phyloP scores from a whole-genome alignment of 2,797 vertebrate species.

The Cryptoprocta ferox region DNA sequence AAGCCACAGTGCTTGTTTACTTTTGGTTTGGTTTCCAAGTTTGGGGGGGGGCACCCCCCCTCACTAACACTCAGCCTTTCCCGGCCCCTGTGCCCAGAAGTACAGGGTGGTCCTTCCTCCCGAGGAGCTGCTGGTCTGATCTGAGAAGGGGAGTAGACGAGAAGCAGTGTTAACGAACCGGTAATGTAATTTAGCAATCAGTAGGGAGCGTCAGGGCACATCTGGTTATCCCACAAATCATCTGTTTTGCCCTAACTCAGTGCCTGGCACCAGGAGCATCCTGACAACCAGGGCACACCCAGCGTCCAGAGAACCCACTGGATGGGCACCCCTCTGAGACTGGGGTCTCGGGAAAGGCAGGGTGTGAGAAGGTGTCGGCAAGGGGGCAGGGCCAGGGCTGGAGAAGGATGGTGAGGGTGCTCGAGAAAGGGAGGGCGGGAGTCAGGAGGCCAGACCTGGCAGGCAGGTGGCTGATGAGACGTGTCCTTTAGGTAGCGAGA shows the following conservation, averaged over 20 bases:
- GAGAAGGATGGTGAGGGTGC: fast-evolving
- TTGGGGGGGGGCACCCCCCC: not conserved
- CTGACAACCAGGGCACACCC: too few relatives aligned
- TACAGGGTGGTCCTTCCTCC: not conserved
- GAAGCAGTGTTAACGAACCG: not conserved
- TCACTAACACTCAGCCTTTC: not conserved
- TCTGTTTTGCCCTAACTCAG: not conserved
- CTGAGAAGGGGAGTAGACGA: not conserved
- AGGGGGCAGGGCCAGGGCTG: not conserved
- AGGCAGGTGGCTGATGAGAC: not conserved
- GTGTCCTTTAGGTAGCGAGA: too few relatives aligned
- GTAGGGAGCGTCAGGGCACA: not conserved
- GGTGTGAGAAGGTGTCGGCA: not conserved
- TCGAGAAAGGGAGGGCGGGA: not conserved
- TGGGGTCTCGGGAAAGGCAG: too few relatives aligned
- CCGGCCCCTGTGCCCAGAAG: not conserved
- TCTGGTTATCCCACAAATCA: not conserved
- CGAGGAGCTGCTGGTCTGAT: not conserved
- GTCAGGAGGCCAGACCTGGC: not conserved
- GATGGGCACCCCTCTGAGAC: too few relatives aligned
- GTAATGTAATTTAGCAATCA: not conserved
- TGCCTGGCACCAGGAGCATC: not conserved
- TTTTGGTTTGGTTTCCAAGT: slow-evolving; percentile 2
- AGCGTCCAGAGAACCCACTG: not conserved
- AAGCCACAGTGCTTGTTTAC: not conserved